Percentiles rank a stretch among this genome's conserved stretches.
These are phyloP conservation scores for Zaprionus lineosus DNA, from an alignment of 2,888 invertebrate species.

Conservation along the genomic window DNA sequence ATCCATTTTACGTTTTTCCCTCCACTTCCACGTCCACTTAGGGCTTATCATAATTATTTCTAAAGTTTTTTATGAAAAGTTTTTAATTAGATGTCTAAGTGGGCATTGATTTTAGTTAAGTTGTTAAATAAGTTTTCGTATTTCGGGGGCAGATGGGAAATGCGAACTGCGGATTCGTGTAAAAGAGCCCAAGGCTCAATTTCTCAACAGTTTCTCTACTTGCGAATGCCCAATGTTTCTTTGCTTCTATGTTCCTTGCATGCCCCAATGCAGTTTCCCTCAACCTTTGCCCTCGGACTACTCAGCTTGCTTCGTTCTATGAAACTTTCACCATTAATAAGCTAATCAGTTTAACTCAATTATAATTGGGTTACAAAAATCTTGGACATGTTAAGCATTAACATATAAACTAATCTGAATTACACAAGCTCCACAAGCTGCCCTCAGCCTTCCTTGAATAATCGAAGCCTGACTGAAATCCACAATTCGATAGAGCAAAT, in stretches of 20 bases:
- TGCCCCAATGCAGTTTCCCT: constrained; percentile 27
- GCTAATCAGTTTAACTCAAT: constrained; percentile 25
- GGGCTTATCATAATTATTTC: too few species aligned
- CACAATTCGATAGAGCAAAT: too few species aligned
- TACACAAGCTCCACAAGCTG: too few species aligned
- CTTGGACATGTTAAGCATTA: not conserved
- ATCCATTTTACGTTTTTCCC: too few species aligned
- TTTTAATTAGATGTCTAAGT: constrained; percentile 40
- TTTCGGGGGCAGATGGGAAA: constrained; percentile 25
- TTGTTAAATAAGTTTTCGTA: constrained; percentile 29
- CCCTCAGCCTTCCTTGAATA: too few species aligned
- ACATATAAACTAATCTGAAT: not conserved
- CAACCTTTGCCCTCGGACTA: not conserved
- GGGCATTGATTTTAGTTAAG: constrained; percentile 20
- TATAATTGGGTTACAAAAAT: constrained; percentile 26
- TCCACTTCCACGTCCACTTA: too few species aligned
- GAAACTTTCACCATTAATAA: constrained; percentile 2
- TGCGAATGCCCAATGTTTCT: constrained; percentile 8
- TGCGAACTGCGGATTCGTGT: constrained; percentile 40
- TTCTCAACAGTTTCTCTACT: constrained; percentile 1
- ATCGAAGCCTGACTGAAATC: too few species aligned
- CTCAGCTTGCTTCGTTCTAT: not conserved
- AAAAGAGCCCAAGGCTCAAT: constrained; percentile 12
- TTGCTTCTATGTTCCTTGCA: constrained; percentile 28
- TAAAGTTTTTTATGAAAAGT: too few species aligned